Percentiles rank a stretch among this genome's conserved stretches.
Evolutionary conservation across 2,888 invertebrate genomes (phyloP).

Genomic region (Folsomia candida): DNA sequence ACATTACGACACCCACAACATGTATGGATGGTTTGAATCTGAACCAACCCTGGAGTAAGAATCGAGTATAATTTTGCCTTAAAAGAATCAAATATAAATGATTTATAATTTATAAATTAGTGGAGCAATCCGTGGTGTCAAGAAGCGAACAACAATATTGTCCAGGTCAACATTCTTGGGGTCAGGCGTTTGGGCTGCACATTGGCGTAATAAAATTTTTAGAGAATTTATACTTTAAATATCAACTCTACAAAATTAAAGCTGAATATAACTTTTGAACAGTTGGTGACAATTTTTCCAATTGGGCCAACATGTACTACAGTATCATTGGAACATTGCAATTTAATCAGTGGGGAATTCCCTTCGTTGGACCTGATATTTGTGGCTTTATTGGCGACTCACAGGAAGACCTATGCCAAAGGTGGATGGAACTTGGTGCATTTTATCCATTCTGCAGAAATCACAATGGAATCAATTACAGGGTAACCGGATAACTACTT

Average conservation of each 20-base stretch:
- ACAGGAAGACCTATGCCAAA: slow-evolving; percentile 60
- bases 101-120: slow-evolving; percentile 13
- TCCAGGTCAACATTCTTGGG: slow-evolving; percentile 76
- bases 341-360: slow-evolving; percentile 34
- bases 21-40: slow-evolving; percentile 52
- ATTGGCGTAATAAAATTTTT: slow-evolving; percentile 86
- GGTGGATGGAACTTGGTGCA: slow-evolving; percentile 58
- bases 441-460: slow-evolving; percentile 56
- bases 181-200: slow-evolving; percentile 69
- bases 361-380: slow-evolving; percentile 54
- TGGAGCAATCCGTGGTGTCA: slow-evolving; percentile 9
- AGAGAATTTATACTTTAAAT: too few relatives aligned
- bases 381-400: slow-evolving; percentile 51
- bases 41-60: slow-evolving; percentile 40
- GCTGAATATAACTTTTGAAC: too few relatives aligned
- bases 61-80: too few relatives aligned
- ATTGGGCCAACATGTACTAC: slow-evolving; percentile 52
- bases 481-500: too few relatives aligned
- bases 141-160: slow-evolving; percentile 70
- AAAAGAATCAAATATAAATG: neutral
- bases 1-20: slow-evolving; percentile 52
- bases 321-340: slow-evolving; percentile 51
- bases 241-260: too few relatives aligned
- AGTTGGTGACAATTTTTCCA: slow-evolving; percentile 55
- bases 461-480: slow-evolving; percentile 50